These are phyloP conservation scores for Paradisaea rubra DNA, from an alignment of 2,113 vertebrate genomes.

Conservation along the genomic window DNA sequence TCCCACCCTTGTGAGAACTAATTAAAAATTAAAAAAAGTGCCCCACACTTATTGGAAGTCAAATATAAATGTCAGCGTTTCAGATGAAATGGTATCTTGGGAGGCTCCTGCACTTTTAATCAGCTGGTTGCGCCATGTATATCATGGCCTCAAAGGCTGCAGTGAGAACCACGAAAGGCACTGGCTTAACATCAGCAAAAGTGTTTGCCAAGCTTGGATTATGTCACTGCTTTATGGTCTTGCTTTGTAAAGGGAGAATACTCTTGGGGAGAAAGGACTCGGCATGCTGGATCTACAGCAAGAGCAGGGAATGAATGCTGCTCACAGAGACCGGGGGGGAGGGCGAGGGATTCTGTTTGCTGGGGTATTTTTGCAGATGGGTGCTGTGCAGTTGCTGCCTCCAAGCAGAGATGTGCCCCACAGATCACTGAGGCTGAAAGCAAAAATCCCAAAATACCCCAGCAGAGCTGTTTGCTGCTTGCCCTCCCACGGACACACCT, in stretches of 20 bases:
- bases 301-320: neutral
- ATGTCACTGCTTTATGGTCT: constrained; percentile 63
- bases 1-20: neutral
- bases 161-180: constrained; percentile 30
- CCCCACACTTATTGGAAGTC: constrained; percentile 19
- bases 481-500: neutral
- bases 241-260: constrained; percentile 58
- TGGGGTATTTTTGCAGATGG: neutral
- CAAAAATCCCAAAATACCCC: neutral
- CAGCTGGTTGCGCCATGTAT: constrained; percentile 10
- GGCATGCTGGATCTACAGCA: neutral
- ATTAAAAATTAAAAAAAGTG: neutral
- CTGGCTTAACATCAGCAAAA: constrained; percentile 51
- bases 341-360: neutral
- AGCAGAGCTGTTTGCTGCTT: neutral
- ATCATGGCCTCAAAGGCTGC: neutral
- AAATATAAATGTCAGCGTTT: constrained; percentile 29
- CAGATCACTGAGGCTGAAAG: neutral
- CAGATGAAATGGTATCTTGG: constrained; percentile 11
- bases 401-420: neutral
- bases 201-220: constrained; percentile 59
- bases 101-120: constrained; percentile 36
- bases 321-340: neutral
- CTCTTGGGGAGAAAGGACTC: constrained; percentile 42
- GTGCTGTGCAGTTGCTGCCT: accelerated